Evolutionary conservation across 2,113 vertebrate genomes (phyloP), one percentile per base, ranked within the genome.

Genomic region (Actenoides lindsayi): DNA sequence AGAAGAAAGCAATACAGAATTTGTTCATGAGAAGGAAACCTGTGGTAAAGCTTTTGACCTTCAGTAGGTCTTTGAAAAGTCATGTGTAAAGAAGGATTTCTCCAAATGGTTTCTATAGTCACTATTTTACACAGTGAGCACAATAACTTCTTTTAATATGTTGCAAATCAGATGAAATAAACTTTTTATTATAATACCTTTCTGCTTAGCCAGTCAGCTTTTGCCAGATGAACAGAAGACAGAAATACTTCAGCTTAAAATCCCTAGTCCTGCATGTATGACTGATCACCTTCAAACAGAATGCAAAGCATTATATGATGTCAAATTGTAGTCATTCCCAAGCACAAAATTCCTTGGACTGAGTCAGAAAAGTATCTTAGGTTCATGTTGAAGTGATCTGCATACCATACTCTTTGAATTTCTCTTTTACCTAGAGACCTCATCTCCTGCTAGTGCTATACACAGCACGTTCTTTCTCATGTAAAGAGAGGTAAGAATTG

Each of bases 211-310:
- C 50, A 27, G 10, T 33, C 5, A 0, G 42, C 10, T 78, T 94
- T 71, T 69, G 11, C 25, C 67, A 60, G 24, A 10, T 89, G 71
- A 86, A 87, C 3, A 64, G 60, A 91, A 89, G 67, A 28, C 11
- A 63, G 33, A 80, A 86, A 80, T 20, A 67, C 13, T 77, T 89
- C 63, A 67, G 37, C 62, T 87, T 8, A 79, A 91, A 82, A 64
- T 33, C 42, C 16, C 28, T 85, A 53, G 10, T 13, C 16, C 31
- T 73, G 39, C 3, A 1, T 23, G 9, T 79, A 75, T 0, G 0
- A 79, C 39, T 35, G 27, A 76, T 41, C 37, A 53, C 44, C 85
- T 62, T 28, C 64, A 63, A 87, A 76, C 7, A 83, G 24, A 87
- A 89, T 20, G 25, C 24, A 89, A 93, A 90, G 54, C 18, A 30